Evolutionary conservation across 2,113 vertebrate species (phyloP).

Genomic region (Mormoops blainvillei): DNA sequence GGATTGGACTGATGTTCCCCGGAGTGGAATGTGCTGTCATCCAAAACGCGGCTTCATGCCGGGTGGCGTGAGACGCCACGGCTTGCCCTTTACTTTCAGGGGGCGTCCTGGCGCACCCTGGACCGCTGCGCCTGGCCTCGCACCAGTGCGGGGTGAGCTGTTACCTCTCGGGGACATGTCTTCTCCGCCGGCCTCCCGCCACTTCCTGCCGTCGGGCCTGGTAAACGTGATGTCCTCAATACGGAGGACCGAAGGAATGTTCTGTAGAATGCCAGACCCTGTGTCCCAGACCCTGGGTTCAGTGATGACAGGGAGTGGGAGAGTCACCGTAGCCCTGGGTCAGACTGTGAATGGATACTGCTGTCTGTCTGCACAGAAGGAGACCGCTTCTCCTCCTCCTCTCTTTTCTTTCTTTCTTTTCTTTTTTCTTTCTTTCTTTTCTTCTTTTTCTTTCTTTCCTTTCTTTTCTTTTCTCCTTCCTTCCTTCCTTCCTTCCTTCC

Average conservation of each 20-base stretch:
- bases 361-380: no score
- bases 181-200: not conserved
- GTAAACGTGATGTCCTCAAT: accelerated
- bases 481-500: no score
- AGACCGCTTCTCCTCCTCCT: no score
- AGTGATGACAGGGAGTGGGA: no score
- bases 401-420: no score
- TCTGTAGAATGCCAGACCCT: not conserved
- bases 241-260: accelerated
- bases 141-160: accelerated
- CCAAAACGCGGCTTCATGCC: not conserved
- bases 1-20: accelerated
- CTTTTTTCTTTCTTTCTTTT: no score
- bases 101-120: not conserved
- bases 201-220: not conserved
- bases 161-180: accelerated
- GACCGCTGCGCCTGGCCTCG: not conserved
- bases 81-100: not conserved
- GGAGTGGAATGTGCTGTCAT: accelerated
- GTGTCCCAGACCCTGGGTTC: not conserved
- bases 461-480: no score
- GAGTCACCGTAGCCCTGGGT: no score
- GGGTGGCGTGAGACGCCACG: accelerated
- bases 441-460: no score
- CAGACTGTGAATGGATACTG: no score